Percentiles rank a stretch among this genome's conserved stretches.
Conservation (phyloP, 2,888 invertebrate species). For the Charanyca ferruginea region DNA sequence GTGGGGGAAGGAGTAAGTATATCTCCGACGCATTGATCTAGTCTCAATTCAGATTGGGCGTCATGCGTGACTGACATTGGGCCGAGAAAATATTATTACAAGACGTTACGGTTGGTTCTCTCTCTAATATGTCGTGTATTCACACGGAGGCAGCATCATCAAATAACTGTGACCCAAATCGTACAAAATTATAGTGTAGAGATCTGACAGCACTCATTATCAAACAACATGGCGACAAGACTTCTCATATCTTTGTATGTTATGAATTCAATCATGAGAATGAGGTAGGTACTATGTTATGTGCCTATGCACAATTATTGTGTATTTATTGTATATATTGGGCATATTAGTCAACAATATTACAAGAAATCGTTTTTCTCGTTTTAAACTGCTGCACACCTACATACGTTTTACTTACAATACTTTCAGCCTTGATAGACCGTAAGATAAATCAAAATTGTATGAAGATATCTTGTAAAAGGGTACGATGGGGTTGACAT, state of each 20-base stretch:
- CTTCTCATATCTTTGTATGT: not conserved
- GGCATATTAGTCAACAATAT: conserved; percentile 3
- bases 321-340: not conserved
- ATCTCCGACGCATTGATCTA: no score
- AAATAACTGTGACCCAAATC: conserved; percentile 37
- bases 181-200: conserved; percentile 42
- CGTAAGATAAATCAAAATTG: no score
- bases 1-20: no score
- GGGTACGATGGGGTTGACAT: no score
- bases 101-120: not conserved
- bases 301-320: not conserved
- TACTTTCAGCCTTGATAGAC: no score
- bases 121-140: conserved; percentile 23
- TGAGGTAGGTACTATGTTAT: conserved; percentile 1
- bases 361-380: not conserved
- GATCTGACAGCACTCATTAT: conserved; percentile 16
- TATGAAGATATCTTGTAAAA: no score
- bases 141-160: conserved; percentile 8
- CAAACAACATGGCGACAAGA: conserved; percentile 10
- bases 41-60: no score
- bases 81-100: not conserved
- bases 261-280: conserved; percentile 11
- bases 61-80: not conserved
- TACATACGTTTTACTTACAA: no score
- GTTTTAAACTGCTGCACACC: not conserved